Conservation (phyloP, 2,888 invertebrate genomes). For the Idaea aversata region DNA sequence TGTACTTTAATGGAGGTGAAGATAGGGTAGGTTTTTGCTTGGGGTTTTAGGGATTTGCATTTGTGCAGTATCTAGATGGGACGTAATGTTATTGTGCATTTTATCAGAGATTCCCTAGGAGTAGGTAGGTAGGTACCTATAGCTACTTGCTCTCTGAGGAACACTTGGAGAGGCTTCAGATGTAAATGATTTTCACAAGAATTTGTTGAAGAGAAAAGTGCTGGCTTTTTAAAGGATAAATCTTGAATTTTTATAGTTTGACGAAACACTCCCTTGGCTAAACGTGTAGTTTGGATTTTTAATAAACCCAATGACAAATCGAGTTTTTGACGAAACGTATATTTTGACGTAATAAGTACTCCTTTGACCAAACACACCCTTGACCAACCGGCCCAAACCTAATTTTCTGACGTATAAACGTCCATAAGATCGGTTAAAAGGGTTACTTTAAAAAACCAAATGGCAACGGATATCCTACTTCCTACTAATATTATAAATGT, state of each 20-base stretch:
- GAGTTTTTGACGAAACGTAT: no score
- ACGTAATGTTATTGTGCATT: constrained; percentile 32
- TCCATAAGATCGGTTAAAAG: no score
- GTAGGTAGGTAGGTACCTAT: background rate
- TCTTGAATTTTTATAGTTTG: background rate
- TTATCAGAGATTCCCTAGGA: constrained; percentile 33
- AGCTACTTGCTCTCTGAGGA: background rate
- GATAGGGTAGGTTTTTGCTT: no score
- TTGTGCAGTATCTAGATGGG: constrained; percentile 22
- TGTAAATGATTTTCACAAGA: background rate
- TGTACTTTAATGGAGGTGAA: background rate
- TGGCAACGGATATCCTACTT: no score
- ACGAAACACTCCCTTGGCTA: background rate
- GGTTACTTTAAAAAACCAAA: no score
- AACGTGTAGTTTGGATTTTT: no score
- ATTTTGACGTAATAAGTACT: no score
- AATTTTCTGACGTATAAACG: no score
- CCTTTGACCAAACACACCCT: no score
- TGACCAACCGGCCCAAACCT: no score
- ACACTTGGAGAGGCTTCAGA: background rate
- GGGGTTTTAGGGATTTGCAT: constrained; percentile 19
- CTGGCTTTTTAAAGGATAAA: background rate
- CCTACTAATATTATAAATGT: no score
- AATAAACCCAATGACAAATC: no score
- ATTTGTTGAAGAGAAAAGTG: background rate